Base-by-base conservation (phyloP, 2,113 vertebrate genomes). In the Esox niger region DNA sequence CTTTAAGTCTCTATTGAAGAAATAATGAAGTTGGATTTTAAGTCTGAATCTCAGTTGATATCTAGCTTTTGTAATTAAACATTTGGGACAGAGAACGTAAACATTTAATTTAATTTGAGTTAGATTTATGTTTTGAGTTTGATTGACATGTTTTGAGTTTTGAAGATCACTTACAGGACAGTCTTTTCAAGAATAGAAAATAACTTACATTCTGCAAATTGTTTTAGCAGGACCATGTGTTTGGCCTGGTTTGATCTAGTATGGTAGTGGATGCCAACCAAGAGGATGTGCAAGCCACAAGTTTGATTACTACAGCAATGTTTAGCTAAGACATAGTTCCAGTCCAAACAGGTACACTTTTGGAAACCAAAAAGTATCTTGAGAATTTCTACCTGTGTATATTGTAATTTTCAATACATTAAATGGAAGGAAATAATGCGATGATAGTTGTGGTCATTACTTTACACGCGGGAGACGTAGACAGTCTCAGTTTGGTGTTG, bases 261-360 rank as follows among this genome's bases (percentile, higher is more conserved):
- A 2, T 57, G 64, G 49, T 66, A 58, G 13, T 29, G 73, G 63
- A 47, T 60, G 3, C 2, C 20, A 30, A 71, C 65, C 9, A 9
- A 52, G 64, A 77, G 72, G 77, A 87, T 68, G 79, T 75, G 66
- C 59, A 68, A 75, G 75, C 67, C 77, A 81, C 75, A 75, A 75
- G 74, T 72, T 71, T 73, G 79, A 74, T 60, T 27, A 7, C 17
- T 38, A 6, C 27, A 20, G 61, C 69, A 57, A 27, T 21, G 47
- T 67, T 38, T 68, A 25, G 11, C 9, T 38, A 38, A 54, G 25
- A 66, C 63, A 38, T 5, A 1, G 30, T 69, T 65, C 54, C 54
- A 74, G 65, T 69, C 72, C 43, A 75, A 68, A 78, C 43, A 59
- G 27, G 32, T 63, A 17, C 69, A 61, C 54, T 59, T 64, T 49